Evolutionary conservation across 2,888 invertebrate species (phyloP).

Genomic region (Laothoe populi): DNA sequence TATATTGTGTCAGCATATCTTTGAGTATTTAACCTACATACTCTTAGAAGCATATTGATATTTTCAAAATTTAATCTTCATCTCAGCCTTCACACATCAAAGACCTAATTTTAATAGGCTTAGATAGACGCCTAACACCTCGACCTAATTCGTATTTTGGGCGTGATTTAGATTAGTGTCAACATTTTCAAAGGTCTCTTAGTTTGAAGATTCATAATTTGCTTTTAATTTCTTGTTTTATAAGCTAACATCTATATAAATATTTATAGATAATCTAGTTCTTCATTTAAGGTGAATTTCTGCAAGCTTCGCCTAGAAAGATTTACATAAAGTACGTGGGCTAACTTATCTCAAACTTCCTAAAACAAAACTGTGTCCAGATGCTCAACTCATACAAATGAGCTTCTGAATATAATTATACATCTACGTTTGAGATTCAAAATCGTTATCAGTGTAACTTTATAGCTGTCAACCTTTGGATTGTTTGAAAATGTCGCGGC

Average conservation of each 20-base stretch:
- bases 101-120: too few species aligned
- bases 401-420: constrained; percentile 12
- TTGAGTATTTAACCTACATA: too few species aligned
- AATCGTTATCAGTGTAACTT: constrained; percentile 43
- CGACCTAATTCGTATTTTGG: too few species aligned
- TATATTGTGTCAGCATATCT: too few species aligned
- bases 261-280: background rate
- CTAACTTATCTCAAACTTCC: constrained; percentile 4
- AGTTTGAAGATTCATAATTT: background rate
- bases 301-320: background rate
- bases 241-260: background rate
- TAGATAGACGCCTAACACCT: too few species aligned
- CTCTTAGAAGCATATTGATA: too few species aligned
- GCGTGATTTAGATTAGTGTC: constrained; percentile 7
- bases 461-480: constrained; percentile 40
- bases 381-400: background rate
- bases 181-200: background rate
- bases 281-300: background rate
- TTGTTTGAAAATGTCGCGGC: constrained; percentile 45
- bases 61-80: too few species aligned
- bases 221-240: background rate
- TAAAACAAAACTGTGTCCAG: background rate
- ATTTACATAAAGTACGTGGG: constrained; percentile 10
- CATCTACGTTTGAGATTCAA: constrained; percentile 27
- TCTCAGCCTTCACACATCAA: too few species aligned